Evolutionary conservation across 2,888 invertebrate species (phyloP), one percentile per base, ranked within the genome.

Genomic region (Spodoptera exigua): DNA sequence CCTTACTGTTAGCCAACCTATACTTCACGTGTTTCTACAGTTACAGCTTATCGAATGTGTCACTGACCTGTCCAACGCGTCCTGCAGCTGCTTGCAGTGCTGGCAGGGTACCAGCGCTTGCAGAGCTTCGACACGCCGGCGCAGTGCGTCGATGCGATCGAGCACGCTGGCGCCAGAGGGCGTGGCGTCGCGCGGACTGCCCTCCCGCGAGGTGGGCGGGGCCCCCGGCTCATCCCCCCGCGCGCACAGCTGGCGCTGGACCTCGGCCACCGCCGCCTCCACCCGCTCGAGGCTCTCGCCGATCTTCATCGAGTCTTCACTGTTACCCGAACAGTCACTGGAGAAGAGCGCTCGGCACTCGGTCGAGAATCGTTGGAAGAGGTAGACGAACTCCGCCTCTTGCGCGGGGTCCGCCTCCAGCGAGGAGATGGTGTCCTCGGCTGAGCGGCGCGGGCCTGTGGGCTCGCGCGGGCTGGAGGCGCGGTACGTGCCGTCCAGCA

Each of bases 351-450:
- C 92, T 81, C 93, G 92, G 90, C 96, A 96, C 89, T 96, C 95
- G 84, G 91, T 94, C 83, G 94, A 94, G 89, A 95, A 95, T 80
- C 95, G 95, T 85, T 95, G 95, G 90, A 96, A 95, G 78, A 96
- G 95, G 89, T 95, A 96, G 76, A 95, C 94, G 89, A 96, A 96
- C 92, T 96, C 96, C 70, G 95, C 95, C 85, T 96, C 95, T 81
- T 95, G 90, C 73, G 95, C 90, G 80, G 95, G 95, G 88, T 95
- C 95, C 79, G 92, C 92, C 74, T 95, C 95, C 80, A 95, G 87
- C 83, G 92, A 91, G 82, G 89, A 84, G 74, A 90, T 79, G 66
- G 91, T 87, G 85, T 91, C 90, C 74, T 87, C 90, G 74, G 83
- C 80, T 60, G 88, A 89, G 70, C 81, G 86, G 46, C 67, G 76